phyloP scores from a whole-genome alignment of 2,113 vertebrate genomes.

The Mesembrinibis cayennensis region DNA sequence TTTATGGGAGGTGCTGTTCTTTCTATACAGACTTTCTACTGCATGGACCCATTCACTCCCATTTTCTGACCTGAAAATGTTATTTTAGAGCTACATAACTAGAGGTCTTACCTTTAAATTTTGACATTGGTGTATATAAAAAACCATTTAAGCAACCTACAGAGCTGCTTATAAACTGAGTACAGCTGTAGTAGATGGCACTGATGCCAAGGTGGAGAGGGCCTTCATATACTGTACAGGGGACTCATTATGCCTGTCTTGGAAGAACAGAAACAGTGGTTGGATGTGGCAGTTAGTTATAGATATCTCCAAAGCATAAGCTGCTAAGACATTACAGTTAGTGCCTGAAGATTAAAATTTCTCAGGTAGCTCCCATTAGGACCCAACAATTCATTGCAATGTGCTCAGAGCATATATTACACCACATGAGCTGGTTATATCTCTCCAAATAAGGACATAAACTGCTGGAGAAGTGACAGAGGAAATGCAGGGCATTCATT shows the following conservation, averaged over 20 bases:
- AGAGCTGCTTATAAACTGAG: background rate
- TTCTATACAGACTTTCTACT: background rate
- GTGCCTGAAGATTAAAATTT: background rate
- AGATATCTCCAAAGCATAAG: background rate
- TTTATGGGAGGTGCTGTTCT: background rate
- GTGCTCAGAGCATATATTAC: background rate
- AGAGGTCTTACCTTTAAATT: background rate
- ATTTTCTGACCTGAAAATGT: background rate
- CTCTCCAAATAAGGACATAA: background rate
- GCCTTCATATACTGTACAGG: background rate
- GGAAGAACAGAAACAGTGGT: background rate
- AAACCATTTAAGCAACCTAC: background rate
- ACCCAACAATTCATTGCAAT: background rate
- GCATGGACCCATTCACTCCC: background rate
- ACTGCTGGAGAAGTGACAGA: background rate
- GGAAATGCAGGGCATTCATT: background rate
- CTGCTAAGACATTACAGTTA: background rate
- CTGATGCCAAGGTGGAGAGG: background rate
- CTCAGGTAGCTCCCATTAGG: slow-evolving; percentile 5
- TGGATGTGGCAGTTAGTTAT: background rate
- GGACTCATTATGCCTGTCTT: background rate
- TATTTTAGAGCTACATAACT: background rate
- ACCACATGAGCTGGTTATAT: background rate
- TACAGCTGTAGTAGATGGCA: background rate
- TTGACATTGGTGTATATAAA: background rate